phyloP scores from a whole-genome alignment of 2,888 invertebrate genomes.

The Catonia carolina region DNA sequence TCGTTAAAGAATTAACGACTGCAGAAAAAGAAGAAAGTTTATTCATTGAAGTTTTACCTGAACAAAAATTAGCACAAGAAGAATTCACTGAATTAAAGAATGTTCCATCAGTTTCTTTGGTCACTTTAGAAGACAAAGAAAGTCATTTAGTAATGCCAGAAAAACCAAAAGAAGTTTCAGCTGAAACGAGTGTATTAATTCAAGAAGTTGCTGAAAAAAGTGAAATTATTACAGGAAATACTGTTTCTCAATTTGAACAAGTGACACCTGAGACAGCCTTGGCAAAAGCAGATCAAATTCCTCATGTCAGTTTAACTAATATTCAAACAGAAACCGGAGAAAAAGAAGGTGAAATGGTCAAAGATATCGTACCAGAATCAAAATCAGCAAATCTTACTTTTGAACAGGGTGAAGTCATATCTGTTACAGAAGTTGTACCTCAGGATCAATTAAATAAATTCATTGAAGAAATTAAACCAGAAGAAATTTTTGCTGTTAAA shows the following conservation, averaged over 20 bases:
- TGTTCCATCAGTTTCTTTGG: conserved; percentile 38
- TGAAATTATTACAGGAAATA: conserved; percentile 41
- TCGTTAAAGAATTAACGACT: conserved; percentile 47
- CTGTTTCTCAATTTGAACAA: conserved; percentile 36
- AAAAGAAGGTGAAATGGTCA: conserved; percentile 40
- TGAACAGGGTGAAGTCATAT: conserved; percentile 37
- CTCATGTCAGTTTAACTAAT: conserved; percentile 39
- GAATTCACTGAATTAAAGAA: conserved; percentile 39
- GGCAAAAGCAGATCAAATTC: conserved; percentile 34
- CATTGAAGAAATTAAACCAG: conserved; percentile 33
- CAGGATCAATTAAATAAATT: conserved; percentile 45
- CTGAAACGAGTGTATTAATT: conserved; percentile 36
- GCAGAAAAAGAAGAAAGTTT: conserved; percentile 53
- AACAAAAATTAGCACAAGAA: conserved; percentile 45
- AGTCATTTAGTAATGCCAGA: conserved; percentile 39
- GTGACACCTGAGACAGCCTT: conserved; percentile 38
- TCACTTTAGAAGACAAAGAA: conserved; percentile 49
- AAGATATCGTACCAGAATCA: conserved; percentile 38
- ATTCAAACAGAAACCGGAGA: conserved; percentile 31
- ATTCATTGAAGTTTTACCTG: conserved; percentile 44
- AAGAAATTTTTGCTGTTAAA: conserved; percentile 37
- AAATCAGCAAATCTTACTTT: conserved; percentile 36
- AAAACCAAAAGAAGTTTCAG: conserved; percentile 44
- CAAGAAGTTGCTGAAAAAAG: conserved; percentile 45
- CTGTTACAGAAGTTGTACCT: conserved; percentile 44